These are phyloP conservation scores for Python bivittatus DNA, from an alignment of 2,113 vertebrate species.

Conservation along the genomic window DNA sequence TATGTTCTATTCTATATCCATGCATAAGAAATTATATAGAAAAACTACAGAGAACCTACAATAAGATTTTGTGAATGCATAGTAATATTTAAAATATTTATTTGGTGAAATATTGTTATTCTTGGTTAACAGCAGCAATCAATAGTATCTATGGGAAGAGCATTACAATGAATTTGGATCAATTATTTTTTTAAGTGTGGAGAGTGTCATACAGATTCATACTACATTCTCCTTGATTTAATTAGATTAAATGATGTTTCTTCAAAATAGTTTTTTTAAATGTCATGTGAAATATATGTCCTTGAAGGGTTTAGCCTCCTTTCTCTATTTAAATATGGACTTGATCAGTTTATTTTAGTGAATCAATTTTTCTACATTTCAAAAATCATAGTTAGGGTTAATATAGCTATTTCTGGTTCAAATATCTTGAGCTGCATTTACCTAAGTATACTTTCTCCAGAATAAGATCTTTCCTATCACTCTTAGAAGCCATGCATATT, in stretches of 20 bases:
- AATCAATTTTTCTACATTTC: neutral
- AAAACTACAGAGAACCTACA: neutral
- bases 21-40: neutral
- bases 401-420: neutral
- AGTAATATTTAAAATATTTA: neutral
- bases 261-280: neutral
- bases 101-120: neutral
- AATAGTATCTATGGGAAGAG: neutral
- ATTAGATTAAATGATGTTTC: neutral
- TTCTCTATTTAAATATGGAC: neutral
- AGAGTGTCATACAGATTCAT: neutral
- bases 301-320: neutral
- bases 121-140: neutral
- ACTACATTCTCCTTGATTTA: neutral
- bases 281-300: neutral
- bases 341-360: neutral
- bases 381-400: neutral
- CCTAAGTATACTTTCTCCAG: neutral
- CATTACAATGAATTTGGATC: neutral
- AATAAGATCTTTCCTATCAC: constrained; percentile 30
- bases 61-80: neutral
- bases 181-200: neutral
- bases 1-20: neutral
- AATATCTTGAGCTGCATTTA: neutral
- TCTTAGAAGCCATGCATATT: constrained; percentile 41